These are phyloP conservation scores for Gorsachius magnificus DNA, from an alignment of 2,797 vertebrate genomes.

Conservation along the genomic window DNA sequence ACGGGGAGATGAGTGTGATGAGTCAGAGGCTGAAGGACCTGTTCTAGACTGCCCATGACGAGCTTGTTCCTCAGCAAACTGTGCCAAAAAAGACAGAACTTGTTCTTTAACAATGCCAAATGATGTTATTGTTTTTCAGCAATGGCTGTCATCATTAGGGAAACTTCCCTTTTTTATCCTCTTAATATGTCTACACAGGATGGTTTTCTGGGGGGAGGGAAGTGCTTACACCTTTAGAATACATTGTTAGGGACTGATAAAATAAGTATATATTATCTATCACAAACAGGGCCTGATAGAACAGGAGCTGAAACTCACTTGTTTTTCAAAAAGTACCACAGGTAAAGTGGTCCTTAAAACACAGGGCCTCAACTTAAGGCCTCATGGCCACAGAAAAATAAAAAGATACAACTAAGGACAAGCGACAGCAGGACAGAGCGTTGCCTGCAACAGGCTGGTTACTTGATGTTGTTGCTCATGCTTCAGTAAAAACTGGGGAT, in stretches of 20 bases:
- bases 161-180: neutral
- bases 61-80: neutral
- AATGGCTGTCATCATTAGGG: neutral
- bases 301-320: neutral
- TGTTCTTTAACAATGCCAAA: neutral
- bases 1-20: neutral
- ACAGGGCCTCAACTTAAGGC: neutral
- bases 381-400: neutral
- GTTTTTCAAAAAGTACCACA: neutral
- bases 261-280: neutral
- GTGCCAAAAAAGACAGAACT: neutral
- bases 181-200: neutral
- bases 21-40: neutral
- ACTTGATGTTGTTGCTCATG: neutral
- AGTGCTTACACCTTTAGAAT: neutral
- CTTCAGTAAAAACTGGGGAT: neutral
- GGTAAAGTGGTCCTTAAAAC: neutral
- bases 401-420: neutral
- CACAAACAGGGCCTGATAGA: neutral
- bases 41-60: neutral
- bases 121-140: neutral
- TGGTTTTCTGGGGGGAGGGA: neutral
- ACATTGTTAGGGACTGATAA: neutral
- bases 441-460: neutral
- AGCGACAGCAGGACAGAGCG: neutral